Percentiles rank a stretch among this genome's conserved stretches.
phyloP scores from a whole-genome alignment of 2,888 invertebrate species.

The Cheilosia soror region DNA sequence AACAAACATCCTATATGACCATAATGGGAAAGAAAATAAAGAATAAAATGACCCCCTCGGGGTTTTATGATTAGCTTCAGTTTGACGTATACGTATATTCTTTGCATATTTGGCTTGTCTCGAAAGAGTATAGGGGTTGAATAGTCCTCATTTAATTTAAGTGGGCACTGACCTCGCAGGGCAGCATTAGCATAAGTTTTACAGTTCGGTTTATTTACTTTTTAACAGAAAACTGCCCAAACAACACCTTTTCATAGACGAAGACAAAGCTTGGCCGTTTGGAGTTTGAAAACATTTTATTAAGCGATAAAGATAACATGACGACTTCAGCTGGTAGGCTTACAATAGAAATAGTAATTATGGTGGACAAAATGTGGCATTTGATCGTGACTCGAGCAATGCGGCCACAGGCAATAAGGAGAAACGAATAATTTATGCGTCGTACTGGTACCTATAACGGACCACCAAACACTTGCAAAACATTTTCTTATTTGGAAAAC shows the following conservation, averaged over 20 bases:
- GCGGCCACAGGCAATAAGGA: too few species aligned
- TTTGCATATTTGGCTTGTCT: conserved; percentile 56
- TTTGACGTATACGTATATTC: conserved; percentile 31
- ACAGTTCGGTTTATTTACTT: conserved; percentile 30
- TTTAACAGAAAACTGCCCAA: not conserved
- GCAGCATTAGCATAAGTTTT: conserved; percentile 43
- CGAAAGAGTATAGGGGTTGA: conserved; percentile 26
- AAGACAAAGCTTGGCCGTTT: not conserved
- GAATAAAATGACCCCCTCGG: conserved; percentile 62
- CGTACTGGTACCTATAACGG: too few species aligned
- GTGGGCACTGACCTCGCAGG: conserved; percentile 64
- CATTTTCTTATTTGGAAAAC: too few species aligned
- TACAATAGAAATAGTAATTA: too few species aligned
- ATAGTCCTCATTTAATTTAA: conserved; percentile 44
- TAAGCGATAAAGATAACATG: too few species aligned
- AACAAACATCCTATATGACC: conserved; percentile 57
- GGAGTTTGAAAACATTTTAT: too few species aligned
- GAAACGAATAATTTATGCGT: too few species aligned
- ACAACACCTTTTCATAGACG: conserved; percentile 15
- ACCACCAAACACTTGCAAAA: too few species aligned
- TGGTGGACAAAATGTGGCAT: too few species aligned
- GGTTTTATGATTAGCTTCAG: conserved; percentile 70
- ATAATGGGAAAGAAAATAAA: conserved; percentile 55
- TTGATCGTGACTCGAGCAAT: too few species aligned
- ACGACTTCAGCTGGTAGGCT: too few species aligned